These are phyloP conservation scores for Borostomias antarcticus DNA, from an alignment of 2,797 vertebrate species.

Conservation along the genomic window DNA sequence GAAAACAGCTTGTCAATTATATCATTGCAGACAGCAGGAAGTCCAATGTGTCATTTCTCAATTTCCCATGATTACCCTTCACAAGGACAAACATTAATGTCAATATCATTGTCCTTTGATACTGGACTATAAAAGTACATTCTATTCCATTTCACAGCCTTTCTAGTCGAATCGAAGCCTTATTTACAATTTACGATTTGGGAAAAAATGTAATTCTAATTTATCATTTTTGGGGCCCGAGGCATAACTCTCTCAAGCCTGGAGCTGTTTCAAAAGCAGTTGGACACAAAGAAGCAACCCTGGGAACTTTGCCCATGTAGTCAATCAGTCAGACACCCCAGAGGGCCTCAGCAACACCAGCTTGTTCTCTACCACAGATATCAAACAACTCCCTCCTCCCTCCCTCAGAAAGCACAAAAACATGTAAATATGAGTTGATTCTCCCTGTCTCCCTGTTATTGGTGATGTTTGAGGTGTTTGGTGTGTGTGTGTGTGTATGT, in stretches of 20 bases:
- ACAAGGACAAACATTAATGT: constrained; percentile 56
- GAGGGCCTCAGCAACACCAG: constrained; percentile 75
- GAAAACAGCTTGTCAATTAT: constrained; percentile 57
- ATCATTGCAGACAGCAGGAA: constrained; percentile 58
- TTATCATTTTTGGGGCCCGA: constrained; percentile 80
- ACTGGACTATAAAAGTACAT: constrained; percentile 65
- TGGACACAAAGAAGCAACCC: constrained; percentile 81
- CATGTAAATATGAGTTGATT: constrained; percentile 73
- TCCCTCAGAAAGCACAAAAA: constrained; percentile 68
- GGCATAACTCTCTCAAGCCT: constrained; percentile 80
- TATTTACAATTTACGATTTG: constrained; percentile 68
- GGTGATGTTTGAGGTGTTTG: too few species aligned
- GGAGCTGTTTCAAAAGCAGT: constrained; percentile 81
- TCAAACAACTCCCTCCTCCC: constrained; percentile 75
- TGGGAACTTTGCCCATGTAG: constrained; percentile 84
- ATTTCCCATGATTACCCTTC: constrained; percentile 66
- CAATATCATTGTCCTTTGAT: constrained; percentile 67
- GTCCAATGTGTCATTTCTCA: constrained; percentile 58
- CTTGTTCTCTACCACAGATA: constrained; percentile 77
- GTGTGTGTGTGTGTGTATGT: constrained; percentile 41
- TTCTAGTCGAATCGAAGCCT: constrained; percentile 63
- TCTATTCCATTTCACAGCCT: constrained; percentile 67
- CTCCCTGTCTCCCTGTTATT: constrained; percentile 47
- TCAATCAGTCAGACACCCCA: constrained; percentile 84
- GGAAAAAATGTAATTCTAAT: constrained; percentile 79